phyloP scores from a whole-genome alignment of 2,888 invertebrate species.

The Exephanes ischioxanthus region DNA sequence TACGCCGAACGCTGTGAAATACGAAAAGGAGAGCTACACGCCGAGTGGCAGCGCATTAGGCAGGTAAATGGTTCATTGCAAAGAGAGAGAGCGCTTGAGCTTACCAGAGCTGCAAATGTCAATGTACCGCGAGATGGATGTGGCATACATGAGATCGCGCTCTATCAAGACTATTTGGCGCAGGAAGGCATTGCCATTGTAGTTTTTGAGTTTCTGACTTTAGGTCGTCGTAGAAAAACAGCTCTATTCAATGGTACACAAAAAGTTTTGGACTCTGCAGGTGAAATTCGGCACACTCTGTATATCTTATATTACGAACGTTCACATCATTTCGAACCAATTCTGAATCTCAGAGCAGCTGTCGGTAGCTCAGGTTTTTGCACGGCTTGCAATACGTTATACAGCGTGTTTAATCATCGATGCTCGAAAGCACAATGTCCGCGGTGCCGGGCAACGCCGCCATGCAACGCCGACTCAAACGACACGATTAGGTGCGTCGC shows the following conservation, averaged over 20 bases:
- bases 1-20: conserved; percentile 2
- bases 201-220: background rate
- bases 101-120: background rate
- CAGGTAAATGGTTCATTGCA: background rate
- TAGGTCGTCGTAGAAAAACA: no score
- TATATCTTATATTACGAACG: conserved; percentile 31
- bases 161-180: background rate
- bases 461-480: background rate
- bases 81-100: background rate
- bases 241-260: background rate
- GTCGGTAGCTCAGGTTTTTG: conserved; percentile 7
- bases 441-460: background rate
- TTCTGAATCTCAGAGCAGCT: conserved; percentile 21
- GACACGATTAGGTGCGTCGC: conserved; percentile 3
- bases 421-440: conserved; percentile 8
- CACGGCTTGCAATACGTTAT: background rate
- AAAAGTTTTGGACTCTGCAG: background rate
- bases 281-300: background rate
- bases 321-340: conserved; percentile 36
- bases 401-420: background rate
- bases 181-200: background rate
- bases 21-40: background rate
- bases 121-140: background rate
- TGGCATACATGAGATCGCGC: background rate
- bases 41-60: background rate